Evolutionary conservation across 2,113 vertebrate species (phyloP).

Genomic region (Chascanopsetta lugubris): DNA sequence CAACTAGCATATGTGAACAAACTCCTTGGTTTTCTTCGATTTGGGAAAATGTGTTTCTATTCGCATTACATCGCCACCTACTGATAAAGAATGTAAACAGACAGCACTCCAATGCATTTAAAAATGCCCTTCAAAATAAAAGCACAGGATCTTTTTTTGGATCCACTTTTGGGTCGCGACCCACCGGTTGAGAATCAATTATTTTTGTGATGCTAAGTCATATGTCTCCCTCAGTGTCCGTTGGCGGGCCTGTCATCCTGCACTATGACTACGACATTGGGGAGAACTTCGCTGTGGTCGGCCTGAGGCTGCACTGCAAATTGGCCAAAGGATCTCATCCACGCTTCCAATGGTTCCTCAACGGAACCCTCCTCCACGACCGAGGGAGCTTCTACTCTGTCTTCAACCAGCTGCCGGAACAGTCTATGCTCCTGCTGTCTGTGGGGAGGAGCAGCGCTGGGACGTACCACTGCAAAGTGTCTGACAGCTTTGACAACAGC

Average conservation of each 20-base stretch:
- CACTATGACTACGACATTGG: constrained; percentile 27
- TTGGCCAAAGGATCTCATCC: constrained; percentile 61
- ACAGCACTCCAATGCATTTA: no score
- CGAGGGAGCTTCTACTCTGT: constrained; percentile 51
- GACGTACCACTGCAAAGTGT: constrained; percentile 73
- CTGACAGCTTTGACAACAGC: constrained; percentile 68
- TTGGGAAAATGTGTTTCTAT: no score
- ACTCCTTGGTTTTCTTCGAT: no score
- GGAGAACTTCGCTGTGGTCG: constrained; percentile 49
- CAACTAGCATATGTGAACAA: no score
- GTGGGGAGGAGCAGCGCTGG: constrained; percentile 56
- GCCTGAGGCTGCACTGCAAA: constrained; percentile 67
- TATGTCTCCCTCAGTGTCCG: constrained; percentile 57
- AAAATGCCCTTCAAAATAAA: no score
- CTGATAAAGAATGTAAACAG: no score
- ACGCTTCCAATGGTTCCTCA: constrained; percentile 73
- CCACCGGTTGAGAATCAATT: no score
- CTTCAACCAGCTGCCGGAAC: constrained; percentile 22
- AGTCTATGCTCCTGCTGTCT: constrained; percentile 41
- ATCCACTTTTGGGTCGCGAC: no score
- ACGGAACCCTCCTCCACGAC: constrained; percentile 46
- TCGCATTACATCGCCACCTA: no score
- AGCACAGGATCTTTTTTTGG: no score
- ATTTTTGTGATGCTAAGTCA: no score
- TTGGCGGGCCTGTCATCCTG: constrained; percentile 63